These are phyloP conservation scores for Anoplopoma fimbria DNA, from an alignment of 2,113 vertebrate species.

Conservation along the genomic window DNA sequence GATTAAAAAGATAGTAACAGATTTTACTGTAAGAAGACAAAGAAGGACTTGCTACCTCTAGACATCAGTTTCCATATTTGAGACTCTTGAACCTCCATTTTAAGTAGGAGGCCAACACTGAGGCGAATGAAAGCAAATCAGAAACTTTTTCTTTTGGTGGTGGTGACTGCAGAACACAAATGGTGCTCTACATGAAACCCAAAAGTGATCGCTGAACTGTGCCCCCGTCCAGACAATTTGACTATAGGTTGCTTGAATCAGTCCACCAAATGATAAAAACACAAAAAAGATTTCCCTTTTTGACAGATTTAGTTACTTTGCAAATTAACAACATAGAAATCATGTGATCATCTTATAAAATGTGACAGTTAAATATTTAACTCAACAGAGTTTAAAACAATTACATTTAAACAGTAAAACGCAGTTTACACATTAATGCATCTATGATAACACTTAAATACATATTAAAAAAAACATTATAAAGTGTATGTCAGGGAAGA, in stretches of 20 bases:
- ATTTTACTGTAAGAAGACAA: no score
- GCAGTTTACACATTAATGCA: background rate
- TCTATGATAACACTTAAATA: background rate
- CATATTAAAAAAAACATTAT: background rate
- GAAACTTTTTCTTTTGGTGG: background rate
- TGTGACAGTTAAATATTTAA: background rate
- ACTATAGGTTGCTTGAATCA: background rate
- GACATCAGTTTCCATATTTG: no score
- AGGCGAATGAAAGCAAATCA: no score
- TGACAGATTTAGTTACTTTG: background rate
- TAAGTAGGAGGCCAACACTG: no score
- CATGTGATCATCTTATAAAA: background rate
- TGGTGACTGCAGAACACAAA: background rate
- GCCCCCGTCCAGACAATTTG: no score
- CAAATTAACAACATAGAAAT: background rate
- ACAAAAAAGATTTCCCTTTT: background rate
- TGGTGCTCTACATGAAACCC: background rate
- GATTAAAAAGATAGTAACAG: no score
- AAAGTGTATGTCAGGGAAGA: background rate
- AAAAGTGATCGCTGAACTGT: background rate
- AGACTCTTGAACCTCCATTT: background rate
- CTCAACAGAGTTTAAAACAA: background rate
- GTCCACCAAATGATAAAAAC: background rate
- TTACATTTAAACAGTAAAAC: background rate
- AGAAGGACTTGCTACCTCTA: background rate